A percentile compares a stretch with the other conserved stretches of the same genome.
Conservation (phyloP, 35 echinoderm and acorn worm species). For the Stichopus chloronotus region DNA sequence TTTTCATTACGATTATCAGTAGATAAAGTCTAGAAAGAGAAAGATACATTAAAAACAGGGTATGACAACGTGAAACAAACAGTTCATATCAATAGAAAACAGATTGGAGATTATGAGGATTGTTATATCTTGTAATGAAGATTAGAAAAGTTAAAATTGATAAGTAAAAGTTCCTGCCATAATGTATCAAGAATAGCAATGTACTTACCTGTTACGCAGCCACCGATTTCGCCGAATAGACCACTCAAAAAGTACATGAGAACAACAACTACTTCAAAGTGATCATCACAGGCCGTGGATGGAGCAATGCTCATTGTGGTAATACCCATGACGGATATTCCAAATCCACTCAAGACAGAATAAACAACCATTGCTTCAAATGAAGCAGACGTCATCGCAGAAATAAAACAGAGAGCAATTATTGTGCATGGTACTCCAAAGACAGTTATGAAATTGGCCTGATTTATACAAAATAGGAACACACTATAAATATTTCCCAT, state of each 20-base stretch:
- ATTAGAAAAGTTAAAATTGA: not conserved
- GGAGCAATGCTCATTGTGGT: not conserved
- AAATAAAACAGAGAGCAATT: not conserved
- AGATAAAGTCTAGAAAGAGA: not conserved
- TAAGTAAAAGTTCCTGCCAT: not conserved
- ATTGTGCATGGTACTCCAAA: not conserved
- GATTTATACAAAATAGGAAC: not conserved
- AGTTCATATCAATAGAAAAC: not conserved
- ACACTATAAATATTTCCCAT: not conserved
- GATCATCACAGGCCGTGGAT: not conserved
- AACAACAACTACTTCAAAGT: not conserved
- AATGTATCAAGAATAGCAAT: not conserved
- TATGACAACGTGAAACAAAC: not conserved
- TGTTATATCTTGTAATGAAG: not conserved
- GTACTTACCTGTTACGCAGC: not conserved
- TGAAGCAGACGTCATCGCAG: not conserved
- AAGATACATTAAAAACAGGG: not conserved
- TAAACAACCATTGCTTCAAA: slow-evolving; percentile 4
- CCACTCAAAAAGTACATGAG: not conserved
- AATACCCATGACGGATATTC: not conserved
- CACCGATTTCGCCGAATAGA: not conserved
- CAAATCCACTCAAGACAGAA: slow-evolving; percentile 21
- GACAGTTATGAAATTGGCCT: not conserved
- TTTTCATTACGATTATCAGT: no score
- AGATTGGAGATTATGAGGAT: not conserved